A percentile compares a stretch with the other conserved stretches of the same genome.
phyloP scores from a whole-genome alignment of 2,797 vertebrate species.

The Argentina silus region DNA sequence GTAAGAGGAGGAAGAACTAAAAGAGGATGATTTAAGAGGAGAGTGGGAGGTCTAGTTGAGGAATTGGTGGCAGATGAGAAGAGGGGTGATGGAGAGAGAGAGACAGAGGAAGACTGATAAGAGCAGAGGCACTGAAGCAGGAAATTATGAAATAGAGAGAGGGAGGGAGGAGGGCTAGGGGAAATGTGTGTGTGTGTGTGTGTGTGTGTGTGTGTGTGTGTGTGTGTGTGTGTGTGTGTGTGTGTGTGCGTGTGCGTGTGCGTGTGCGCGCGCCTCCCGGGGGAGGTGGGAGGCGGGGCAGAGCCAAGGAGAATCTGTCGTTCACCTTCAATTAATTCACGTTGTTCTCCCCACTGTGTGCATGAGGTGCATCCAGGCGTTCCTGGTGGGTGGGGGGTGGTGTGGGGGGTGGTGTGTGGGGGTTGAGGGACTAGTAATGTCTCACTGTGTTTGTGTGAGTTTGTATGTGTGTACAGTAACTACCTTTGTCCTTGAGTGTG shows the following conservation, averaged over 20 bases:
- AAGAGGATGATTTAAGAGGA: slow-evolving; percentile 13
- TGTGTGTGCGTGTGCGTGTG: too few species aligned
- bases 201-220: too few species aligned
- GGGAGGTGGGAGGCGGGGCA: slow-evolving; percentile 55
- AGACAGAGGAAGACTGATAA: slow-evolving; percentile 52
- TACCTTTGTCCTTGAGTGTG: neutral
- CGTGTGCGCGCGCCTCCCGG: slow-evolving; percentile 3
- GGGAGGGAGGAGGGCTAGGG: slow-evolving; percentile 35
- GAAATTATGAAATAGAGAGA: slow-evolving; percentile 76
- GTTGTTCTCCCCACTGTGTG: slow-evolving; percentile 59
- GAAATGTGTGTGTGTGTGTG: slow-evolving; percentile 1
- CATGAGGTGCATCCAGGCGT: slow-evolving; percentile 55
- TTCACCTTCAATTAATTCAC: slow-evolving; percentile 84
- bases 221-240: too few species aligned
- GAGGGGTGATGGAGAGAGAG: slow-evolving; percentile 44
- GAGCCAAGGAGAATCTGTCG: slow-evolving; percentile 76
- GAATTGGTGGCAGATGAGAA: slow-evolving; percentile 62
- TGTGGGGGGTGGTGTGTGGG: slow-evolving; percentile 18
- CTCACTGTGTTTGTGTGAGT: neutral
- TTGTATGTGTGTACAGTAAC: neutral
- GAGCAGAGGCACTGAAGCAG: slow-evolving; percentile 73
- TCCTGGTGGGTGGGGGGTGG: slow-evolving; percentile 21
- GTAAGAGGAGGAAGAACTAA: slow-evolving; percentile 28
- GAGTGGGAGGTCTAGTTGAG: slow-evolving; percentile 51
- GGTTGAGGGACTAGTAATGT: slow-evolving; percentile 20